Conservation (phyloP, 1,140 invertebrate species). For the Chionoecetes opilio region DNA sequence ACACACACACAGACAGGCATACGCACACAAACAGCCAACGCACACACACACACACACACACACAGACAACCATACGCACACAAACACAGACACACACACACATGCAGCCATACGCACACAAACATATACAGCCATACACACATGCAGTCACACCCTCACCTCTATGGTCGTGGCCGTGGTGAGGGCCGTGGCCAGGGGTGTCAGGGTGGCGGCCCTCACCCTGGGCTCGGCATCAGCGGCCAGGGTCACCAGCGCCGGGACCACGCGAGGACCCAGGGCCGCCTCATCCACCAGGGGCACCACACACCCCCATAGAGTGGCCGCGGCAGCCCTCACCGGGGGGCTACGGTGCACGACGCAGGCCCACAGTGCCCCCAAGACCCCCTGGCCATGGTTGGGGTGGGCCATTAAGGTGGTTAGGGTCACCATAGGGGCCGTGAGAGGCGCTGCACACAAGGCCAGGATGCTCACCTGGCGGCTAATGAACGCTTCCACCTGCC, state of each 20-base stretch:
- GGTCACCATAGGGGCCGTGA: constrained; percentile 82
- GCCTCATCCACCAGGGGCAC: constrained; percentile 86
- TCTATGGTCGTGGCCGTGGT: constrained; percentile 52
- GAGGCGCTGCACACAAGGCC: constrained; percentile 85
- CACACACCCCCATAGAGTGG: constrained; percentile 87
- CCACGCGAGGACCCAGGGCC: constrained; percentile 86
- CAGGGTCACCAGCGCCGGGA: constrained; percentile 89
- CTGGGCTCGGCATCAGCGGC: constrained; percentile 87
- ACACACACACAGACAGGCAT: too few relatives aligned
- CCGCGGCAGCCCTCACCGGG: constrained; percentile 83
- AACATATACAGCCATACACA: too few relatives aligned
- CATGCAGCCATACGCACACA: too few relatives aligned
- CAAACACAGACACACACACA: too few relatives aligned
- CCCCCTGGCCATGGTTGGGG: constrained; percentile 82
- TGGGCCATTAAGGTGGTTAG: constrained; percentile 83
- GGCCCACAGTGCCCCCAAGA: constrained; percentile 70
- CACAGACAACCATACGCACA: too few relatives aligned
- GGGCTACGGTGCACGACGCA: constrained; percentile 70
- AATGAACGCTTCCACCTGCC: constrained; percentile 85
- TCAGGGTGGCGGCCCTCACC: constrained; percentile 86
- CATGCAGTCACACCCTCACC: too few relatives aligned
- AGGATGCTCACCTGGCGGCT: constrained; percentile 85
- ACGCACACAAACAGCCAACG: too few relatives aligned
- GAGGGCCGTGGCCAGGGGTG: constrained; percentile 85
- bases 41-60: too few relatives aligned